These are phyloP conservation scores for Dorcus hopei DNA, from an alignment of 2,888 invertebrate species.

Conservation along the genomic window DNA sequence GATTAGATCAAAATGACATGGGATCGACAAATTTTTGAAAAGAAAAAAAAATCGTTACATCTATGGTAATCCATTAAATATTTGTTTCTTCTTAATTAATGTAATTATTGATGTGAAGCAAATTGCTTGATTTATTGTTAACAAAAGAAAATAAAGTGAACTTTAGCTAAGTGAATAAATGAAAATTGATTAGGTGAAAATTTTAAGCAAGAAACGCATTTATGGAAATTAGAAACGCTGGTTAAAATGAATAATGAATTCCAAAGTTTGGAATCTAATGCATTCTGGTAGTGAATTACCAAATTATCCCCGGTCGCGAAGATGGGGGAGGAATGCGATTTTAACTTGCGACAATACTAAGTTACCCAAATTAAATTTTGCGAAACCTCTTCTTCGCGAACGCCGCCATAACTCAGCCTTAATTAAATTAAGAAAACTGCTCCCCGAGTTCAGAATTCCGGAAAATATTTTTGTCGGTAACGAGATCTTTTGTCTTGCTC, in stretches of 20 bases:
- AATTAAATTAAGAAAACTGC: slow-evolving; percentile 39
- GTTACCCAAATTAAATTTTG: slow-evolving; percentile 47
- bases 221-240: slow-evolving; percentile 12
- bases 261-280: slow-evolving; percentile 19
- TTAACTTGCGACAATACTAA: slow-evolving; percentile 46
- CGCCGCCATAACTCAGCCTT: slow-evolving; percentile 35
- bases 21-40: too few species aligned
- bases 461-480: slow-evolving; percentile 40
- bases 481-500: slow-evolving; percentile 43
- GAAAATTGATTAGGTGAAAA: background rate
- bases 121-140: background rate
- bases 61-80: too few species aligned
- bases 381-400: slow-evolving; percentile 36
- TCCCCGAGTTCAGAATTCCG: slow-evolving; percentile 4
- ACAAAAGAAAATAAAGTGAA: background rate
- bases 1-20: too few species aligned
- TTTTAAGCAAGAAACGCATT: slow-evolving; percentile 13
- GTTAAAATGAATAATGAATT: slow-evolving; percentile 27
- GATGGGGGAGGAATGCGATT: slow-evolving; percentile 30
- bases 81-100: too few species aligned
- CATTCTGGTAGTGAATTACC: slow-evolving; percentile 39
- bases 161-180: background rate
- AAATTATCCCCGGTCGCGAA: slow-evolving; percentile 31
- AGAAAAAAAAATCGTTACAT: too few species aligned
- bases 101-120: too few species aligned